Conservation (phyloP, 2,888 invertebrate species). For the Neoascia interrupta region DNA sequence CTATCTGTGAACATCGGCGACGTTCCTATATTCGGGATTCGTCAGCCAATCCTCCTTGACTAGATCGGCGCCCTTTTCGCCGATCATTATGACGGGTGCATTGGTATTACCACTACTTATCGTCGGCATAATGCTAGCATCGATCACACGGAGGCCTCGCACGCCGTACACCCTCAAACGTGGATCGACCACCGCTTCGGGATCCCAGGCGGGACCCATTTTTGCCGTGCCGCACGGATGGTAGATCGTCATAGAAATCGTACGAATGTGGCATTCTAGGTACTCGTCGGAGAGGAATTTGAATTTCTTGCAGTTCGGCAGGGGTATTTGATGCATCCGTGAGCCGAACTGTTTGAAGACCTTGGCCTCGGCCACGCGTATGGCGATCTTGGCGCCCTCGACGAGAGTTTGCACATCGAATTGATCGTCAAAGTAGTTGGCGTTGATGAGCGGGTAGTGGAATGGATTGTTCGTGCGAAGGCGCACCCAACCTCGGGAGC, state of each 20-base stretch:
- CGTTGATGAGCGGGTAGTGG: conserved; percentile 92
- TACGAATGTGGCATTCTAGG: conserved; percentile 92
- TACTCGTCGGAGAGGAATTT: conserved; percentile 89
- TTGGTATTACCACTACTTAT: conserved; percentile 94
- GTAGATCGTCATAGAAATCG: conserved; percentile 94
- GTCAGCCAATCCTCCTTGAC: conserved; percentile 90
- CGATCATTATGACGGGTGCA: conserved; percentile 95
- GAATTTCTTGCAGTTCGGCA: conserved; percentile 88
- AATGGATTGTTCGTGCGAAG: conserved; percentile 91
- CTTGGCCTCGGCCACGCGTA: conserved; percentile 86
- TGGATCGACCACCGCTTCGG: conserved; percentile 90
- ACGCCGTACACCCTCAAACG: conserved; percentile 88
- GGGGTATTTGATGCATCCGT: conserved; percentile 85
- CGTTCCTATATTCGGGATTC: conserved; percentile 77
- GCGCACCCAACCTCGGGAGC: conserved; percentile 88
- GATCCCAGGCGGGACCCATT: conserved; percentile 91
- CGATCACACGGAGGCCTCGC: conserved; percentile 88
- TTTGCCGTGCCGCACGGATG: conserved; percentile 94
- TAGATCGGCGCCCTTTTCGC: conserved; percentile 92
- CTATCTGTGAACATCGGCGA: conserved; percentile 46
- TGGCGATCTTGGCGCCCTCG: conserved; percentile 89
- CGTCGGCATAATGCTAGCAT: conserved; percentile 93
- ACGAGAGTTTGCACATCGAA: conserved; percentile 89
- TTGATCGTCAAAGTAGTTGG: conserved; percentile 93
- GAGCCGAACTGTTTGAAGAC: conserved; percentile 91